phyloP scores from a whole-genome alignment of 1,140 invertebrate genomes.

The Phenacoccus solenopsis region DNA sequence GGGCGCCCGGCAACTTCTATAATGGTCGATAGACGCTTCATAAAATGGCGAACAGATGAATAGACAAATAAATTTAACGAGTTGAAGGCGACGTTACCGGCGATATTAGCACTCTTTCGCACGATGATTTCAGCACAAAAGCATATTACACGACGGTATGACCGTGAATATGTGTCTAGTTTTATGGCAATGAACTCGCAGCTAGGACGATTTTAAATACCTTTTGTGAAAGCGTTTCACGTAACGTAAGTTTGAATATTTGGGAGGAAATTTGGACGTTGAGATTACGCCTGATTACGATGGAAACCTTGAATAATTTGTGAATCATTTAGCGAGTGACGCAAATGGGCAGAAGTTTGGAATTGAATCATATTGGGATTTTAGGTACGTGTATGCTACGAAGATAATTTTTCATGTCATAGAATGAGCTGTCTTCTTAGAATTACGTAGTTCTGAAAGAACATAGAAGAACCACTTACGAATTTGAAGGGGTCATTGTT shows the following conservation, averaged over 20 bases:
- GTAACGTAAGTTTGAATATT: too few relatives aligned
- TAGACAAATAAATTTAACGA: slow-evolving; percentile 9
- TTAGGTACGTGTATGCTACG: too few relatives aligned
- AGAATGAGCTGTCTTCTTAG: too few relatives aligned
- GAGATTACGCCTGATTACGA: too few relatives aligned
- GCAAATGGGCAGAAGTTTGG: too few relatives aligned
- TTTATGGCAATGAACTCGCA: background rate
- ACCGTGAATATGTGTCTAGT: background rate
- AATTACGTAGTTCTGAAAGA: too few relatives aligned
- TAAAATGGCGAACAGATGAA: slow-evolving; percentile 6
- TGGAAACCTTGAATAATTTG: too few relatives aligned
- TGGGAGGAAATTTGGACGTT: too few relatives aligned
- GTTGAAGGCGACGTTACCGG: background rate
- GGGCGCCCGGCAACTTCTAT: background rate
- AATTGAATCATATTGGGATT: background rate
- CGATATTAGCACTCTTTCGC: background rate
- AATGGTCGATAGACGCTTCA: background rate
- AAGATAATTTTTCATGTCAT: too few relatives aligned
- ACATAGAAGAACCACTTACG: too few relatives aligned
- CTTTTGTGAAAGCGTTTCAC: background rate
- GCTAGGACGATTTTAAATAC: background rate
- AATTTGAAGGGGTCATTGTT: too few relatives aligned
- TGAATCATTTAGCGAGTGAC: background rate
- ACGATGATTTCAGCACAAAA: slow-evolving; percentile 5
- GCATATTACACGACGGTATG: background rate